A percentile compares a stretch with the other conserved stretches of the same genome.
Evolutionary conservation across 2,113 vertebrate genomes (phyloP).

Genomic region (Cinclus cinclus): DNA sequence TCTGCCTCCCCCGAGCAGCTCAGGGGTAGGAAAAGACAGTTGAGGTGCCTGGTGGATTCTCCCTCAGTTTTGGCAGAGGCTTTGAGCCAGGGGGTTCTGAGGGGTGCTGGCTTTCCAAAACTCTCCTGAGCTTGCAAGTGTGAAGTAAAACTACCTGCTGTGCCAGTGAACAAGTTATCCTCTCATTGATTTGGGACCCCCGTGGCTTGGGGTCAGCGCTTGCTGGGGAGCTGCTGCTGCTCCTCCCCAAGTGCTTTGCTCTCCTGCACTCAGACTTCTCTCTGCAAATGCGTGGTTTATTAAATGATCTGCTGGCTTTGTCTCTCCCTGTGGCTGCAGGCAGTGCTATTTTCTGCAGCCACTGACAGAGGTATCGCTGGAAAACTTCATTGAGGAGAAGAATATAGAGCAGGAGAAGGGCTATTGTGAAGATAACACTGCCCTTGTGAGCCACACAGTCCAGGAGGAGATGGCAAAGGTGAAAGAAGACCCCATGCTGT

Average conservation of each 20-base stretch:
- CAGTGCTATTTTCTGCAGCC: background rate
- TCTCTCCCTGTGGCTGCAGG: background rate
- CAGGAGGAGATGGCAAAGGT: background rate
- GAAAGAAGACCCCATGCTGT: background rate
- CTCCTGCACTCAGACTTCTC: background rate
- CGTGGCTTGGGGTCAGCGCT: accelerated
- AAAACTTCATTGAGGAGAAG: background rate
- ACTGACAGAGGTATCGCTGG: background rate
- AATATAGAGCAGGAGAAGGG: background rate
- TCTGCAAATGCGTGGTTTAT: background rate
- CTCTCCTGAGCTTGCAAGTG: background rate
- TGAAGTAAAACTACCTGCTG: background rate
- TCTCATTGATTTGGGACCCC: background rate
- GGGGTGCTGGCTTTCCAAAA: background rate
- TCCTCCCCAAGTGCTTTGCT: background rate
- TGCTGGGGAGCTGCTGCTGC: background rate
- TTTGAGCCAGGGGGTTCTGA: background rate
- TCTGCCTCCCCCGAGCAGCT: too few relatives aligned
- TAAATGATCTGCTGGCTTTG: background rate
- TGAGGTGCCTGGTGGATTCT: background rate
- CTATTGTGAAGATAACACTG: background rate
- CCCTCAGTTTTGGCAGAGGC: background rate
- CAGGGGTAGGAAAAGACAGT: background rate
- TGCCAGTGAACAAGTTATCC: background rate
- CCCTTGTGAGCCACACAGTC: background rate